A percentile compares a stretch with the other conserved stretches of the same genome.
Evolutionary conservation across 2,888 invertebrate genomes (phyloP).

Genomic region (Rhamnusium bicolor): DNA sequence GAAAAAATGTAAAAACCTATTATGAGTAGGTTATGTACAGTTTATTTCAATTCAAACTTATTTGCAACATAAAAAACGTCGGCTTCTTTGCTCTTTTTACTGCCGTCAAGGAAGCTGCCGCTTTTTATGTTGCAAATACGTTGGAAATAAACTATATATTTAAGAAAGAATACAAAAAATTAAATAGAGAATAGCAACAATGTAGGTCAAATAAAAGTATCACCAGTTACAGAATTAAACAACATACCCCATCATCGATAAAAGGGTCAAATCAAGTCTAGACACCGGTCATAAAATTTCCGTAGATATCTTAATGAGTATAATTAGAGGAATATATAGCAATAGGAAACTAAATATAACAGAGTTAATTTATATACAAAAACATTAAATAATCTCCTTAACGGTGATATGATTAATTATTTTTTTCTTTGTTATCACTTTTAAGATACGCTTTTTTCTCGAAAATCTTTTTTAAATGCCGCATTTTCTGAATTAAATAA

Average conservation of each 20-base stretch:
- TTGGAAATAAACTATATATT: too few species aligned
- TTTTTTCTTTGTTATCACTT: neutral
- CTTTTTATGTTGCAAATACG: too few species aligned
- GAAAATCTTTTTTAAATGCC: neutral
- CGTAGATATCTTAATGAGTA: neutral
- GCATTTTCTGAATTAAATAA: neutral
- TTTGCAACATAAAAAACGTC: too few species aligned
- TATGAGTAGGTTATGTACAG: too few species aligned
- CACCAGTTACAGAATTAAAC: neutral
- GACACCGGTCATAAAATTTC: neutral
- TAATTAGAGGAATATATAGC: neutral
- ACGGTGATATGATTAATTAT: neutral
- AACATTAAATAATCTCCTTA: neutral
- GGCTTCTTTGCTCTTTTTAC: too few species aligned
- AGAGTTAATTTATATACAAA: neutral
- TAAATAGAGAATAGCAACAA: too few species aligned
- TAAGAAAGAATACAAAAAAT: too few species aligned
- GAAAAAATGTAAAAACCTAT: too few species aligned
- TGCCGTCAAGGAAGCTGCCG: too few species aligned
- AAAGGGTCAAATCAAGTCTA: neutral
- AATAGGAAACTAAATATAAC: neutral
- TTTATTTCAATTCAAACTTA: too few species aligned
- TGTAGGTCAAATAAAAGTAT: neutral
- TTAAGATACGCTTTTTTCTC: neutral
- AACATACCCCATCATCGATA: neutral